Evolutionary conservation across 2,888 invertebrate species (phyloP).

Genomic region (Drosophila mercatorum): DNA sequence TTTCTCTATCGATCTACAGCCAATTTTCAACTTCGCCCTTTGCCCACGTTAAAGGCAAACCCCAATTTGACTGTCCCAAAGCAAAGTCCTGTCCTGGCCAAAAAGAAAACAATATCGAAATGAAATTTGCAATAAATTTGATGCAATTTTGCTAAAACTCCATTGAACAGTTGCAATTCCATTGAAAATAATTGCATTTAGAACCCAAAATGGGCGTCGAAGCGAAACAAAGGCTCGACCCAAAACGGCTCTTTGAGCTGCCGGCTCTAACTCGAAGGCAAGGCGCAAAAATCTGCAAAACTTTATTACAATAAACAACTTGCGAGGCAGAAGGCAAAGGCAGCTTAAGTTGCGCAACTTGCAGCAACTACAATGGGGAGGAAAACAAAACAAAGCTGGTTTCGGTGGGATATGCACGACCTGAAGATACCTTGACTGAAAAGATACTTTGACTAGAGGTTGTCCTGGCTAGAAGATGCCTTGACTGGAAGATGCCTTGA

Average conservation of each 20-base stretch:
- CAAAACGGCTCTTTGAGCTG: neutral
- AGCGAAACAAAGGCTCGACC: slow-evolving; percentile 10
- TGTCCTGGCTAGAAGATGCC: no score
- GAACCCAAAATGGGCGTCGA: slow-evolving; percentile 20
- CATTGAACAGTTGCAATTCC: slow-evolving; percentile 42
- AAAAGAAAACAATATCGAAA: neutral
- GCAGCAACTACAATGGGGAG: slow-evolving; percentile 13
- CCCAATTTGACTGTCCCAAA: neutral
- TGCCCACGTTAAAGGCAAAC: neutral
- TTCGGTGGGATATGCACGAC: neutral
- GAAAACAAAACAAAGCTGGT: neutral
- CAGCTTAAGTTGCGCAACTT: slow-evolving; percentile 21
- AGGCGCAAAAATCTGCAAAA: slow-evolving; percentile 11
- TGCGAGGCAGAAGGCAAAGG: slow-evolving; percentile 21
- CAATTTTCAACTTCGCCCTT: neutral
- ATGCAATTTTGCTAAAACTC: slow-evolving; percentile 36
- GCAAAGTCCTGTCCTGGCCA: neutral
- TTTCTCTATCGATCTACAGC: neutral
- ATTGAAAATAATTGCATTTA: slow-evolving; percentile 51
- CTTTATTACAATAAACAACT: slow-evolving; percentile 52
- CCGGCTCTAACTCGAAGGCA: neutral
- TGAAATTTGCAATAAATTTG: slow-evolving; percentile 49
- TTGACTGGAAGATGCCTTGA: no score
- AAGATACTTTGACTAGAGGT: no score
- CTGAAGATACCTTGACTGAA: no score